Evolutionary conservation across 2,797 vertebrate species (phyloP), one percentile per base, ranked within the genome.

Genomic region (Kryptopterus vitreolus): DNA sequence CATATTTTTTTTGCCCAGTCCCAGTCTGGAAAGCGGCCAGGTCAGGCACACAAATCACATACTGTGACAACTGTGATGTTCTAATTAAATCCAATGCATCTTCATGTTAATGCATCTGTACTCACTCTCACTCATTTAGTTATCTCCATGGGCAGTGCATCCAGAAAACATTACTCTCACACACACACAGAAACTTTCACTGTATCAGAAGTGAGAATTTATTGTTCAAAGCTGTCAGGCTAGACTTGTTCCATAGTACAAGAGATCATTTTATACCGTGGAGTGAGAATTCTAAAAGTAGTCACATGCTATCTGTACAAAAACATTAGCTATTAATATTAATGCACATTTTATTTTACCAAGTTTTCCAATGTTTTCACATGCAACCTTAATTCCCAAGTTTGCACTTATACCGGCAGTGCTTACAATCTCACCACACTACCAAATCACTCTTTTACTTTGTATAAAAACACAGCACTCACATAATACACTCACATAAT

Each of bases 31-130:
- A 29, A 61, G 43, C 31, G 24, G n/a, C 38, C 46, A 72, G 70
- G 50, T 72, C 71, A 31, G 9, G 61, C 35, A 62, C 53, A 78
- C 58, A 1, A 61, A 63, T 73, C 46, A 55, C 9, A 2, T 70
- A 53, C 70, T 66, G 73, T 53, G 22, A 48, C 20, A 10, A 13
- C 61, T 76, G 52, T 82, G 81, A 83, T 79, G 77, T 81, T 86
- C 66, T 79, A 81, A 86, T 84, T 81, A 84, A 86, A 83, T 72
- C 46, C 69, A 78, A 82, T 35, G 31, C 70, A 38, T 22, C 74
- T 84, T 86, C 78, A 78, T 80, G 80, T 78, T 84, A 80, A 84
- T 84, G 80, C 70, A 78, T 84, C 76, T 63, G 65, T 76, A 82
- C 61, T 81, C 70, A 78, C 46, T 65, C 61, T 33, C 20, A 16